Evolutionary conservation across 2,797 vertebrate genomes (phyloP).

Genomic region (Poecilia wingei): DNA sequence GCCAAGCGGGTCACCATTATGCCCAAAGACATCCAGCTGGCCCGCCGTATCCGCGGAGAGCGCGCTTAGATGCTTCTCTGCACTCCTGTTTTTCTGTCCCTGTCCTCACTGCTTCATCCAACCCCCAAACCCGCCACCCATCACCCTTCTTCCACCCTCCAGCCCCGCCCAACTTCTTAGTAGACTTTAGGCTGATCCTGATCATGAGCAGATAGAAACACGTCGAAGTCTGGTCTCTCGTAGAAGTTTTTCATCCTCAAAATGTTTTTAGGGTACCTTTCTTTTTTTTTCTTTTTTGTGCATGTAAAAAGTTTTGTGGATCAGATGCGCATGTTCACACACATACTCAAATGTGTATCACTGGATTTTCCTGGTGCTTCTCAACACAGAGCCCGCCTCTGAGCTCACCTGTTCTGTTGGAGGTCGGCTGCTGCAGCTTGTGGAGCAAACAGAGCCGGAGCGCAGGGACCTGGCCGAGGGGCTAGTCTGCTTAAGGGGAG

Average conservation of each 20-base stretch:
- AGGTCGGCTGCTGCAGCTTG: not conserved
- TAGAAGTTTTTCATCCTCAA: conserved; percentile 74
- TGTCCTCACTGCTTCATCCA: conserved; percentile 20
- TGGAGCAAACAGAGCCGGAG: conserved; percentile 36
- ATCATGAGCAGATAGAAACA: conserved; percentile 77
- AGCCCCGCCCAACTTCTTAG: conserved; percentile 61
- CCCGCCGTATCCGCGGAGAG: conserved; percentile 89
- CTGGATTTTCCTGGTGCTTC: conserved; percentile 18
- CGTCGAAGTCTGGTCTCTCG: conserved; percentile 76
- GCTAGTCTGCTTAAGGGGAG: conserved; percentile 86
- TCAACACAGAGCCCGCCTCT: not conserved
- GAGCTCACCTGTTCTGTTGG: conserved; percentile 23
- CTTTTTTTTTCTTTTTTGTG: conserved; percentile 57
- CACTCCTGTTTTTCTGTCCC: conserved; percentile 54
- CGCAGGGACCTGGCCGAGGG: conserved; percentile 60
- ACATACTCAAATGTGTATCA: conserved; percentile 19
- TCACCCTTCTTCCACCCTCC: not conserved
- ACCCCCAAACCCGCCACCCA: not conserved
- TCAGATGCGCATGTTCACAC: conserved; percentile 52
- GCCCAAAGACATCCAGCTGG: conserved; percentile 94
- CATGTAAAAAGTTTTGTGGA: conserved; percentile 76
- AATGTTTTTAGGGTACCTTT: conserved; percentile 76
- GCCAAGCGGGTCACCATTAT: conserved; percentile 91
- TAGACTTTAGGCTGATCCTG: conserved; percentile 81
- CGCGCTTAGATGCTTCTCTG: conserved; percentile 77